Base-by-base conservation (phyloP, 2,113 vertebrate genomes). In the Xyliphius kryptos region DNA sequence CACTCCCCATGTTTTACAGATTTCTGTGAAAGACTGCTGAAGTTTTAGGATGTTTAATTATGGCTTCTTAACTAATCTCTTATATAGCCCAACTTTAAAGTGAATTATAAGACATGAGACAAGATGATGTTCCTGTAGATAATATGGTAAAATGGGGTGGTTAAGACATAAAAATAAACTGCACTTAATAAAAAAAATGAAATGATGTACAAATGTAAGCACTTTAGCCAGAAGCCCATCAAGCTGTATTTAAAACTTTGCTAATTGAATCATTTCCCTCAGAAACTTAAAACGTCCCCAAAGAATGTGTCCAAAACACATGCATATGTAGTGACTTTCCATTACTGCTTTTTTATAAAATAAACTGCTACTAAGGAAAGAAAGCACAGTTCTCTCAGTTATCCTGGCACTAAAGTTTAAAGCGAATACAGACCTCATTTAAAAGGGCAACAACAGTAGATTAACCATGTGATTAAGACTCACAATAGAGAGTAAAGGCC, bases 201-300 rank as follows among this genome's bases (percentile, higher is more conserved):
- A 56, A 26, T 40, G 47, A 66, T 66, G 55, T 65, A 67, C 41
- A 69, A 65, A 57, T 55, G 47, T 52, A 73, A 61, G 71, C 71
- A 73, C 71, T 73, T 73, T 69, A 73, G 57, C 57, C 71, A 53
- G 40, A 69, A 69, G 61, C 40, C 43, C 59, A 65, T 61, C 32
- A 58, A 61, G 43, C 61, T 73, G 66, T 69, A 66, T 65, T 66
- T 68, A 65, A 68, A 61, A 55, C 56, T 38, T 56, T 60, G 59
- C 65, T 56, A 49, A 38, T 59, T 53, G 47, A 32, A 32, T 41
- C n/a, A 43, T 44, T 8, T 19, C 43, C 61, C 17, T 26, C 8
- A 38, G 22, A 21, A 41, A n/a, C n/a, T 13, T 9, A 47, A 20
- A 46, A 36, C 43, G 37, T 66, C 59, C 61, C 62, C 51, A 52